Conservation (phyloP, 2,113 vertebrate species). For the Glaucidium brasilianum region DNA sequence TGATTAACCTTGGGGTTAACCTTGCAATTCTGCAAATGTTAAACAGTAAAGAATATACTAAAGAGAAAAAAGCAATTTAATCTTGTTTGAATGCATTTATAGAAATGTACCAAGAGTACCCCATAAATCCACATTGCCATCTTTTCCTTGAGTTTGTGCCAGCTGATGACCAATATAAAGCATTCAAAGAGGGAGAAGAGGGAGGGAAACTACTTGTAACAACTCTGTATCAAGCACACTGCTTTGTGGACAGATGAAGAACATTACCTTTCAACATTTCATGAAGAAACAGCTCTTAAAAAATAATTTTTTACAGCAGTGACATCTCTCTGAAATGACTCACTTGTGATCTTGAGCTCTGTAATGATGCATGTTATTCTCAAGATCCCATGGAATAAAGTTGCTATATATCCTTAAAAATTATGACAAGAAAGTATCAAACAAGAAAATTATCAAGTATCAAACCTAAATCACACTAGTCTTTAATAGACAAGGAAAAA, state of each 20-base stretch:
- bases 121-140: slow-evolving; percentile 45
- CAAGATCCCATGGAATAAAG: background rate
- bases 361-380: background rate
- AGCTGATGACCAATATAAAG: slow-evolving; percentile 60
- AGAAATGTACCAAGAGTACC: slow-evolving; percentile 59
- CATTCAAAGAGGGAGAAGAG: slow-evolving; percentile 32
- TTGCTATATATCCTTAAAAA: background rate
- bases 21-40: slow-evolving; percentile 55
- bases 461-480: background rate
- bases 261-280: slow-evolving; percentile 47
- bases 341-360: slow-evolving; percentile 35
- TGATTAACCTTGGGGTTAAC: slow-evolving; percentile 35
- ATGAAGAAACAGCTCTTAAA: slow-evolving; percentile 13
- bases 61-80: slow-evolving; percentile 51
- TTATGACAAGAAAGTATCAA: background rate
- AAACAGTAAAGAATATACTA: slow-evolving; percentile 48
- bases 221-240: slow-evolving; percentile 28
- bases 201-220: slow-evolving; percentile 30
- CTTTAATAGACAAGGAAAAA: background rate
- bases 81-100: slow-evolving; percentile 62
- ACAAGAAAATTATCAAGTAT: too few species aligned
- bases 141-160: slow-evolving; percentile 61
- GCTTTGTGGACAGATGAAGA: slow-evolving; percentile 57
- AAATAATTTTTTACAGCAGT: slow-evolving; percentile 30
- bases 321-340: slow-evolving; percentile 20